Conservation (phyloP, 1,140 invertebrate genomes). For the Panulirus ornatus region DNA sequence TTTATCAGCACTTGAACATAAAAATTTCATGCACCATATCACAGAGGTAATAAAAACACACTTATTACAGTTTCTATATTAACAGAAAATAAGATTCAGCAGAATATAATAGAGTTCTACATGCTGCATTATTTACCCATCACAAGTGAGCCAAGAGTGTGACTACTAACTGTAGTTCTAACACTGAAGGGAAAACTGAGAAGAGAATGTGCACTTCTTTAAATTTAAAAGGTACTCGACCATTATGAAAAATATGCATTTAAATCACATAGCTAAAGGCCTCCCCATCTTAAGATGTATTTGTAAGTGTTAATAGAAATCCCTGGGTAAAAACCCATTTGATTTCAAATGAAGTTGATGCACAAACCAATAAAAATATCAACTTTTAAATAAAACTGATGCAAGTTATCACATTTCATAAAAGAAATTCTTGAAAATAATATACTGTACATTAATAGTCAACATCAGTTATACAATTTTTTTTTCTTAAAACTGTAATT, state of each 20-base stretch:
- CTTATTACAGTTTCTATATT: conserved; percentile 50
- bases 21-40: no score
- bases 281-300: conserved; percentile 30
- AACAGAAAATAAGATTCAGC: conserved; percentile 51
- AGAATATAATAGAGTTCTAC: conserved; percentile 19
- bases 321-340: conserved; percentile 19
- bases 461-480: no score
- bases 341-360: conserved; percentile 23
- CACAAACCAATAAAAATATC: conserved; percentile 26
- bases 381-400: not conserved
- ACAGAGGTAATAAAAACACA: conserved; percentile 34
- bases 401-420: not conserved
- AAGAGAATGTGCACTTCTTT: conserved; percentile 22
- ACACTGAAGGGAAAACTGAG: conserved; percentile 3
- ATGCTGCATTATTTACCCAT: conserved; percentile 37
- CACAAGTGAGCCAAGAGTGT: conserved; percentile 43
- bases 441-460: no score
- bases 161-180: conserved; percentile 30
- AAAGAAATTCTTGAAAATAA: not conserved
- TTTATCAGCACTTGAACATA: no score
- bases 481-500: no score
- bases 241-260: conserved; percentile 42
- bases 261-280: conserved; percentile 61
- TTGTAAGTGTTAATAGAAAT: conserved; percentile 16
- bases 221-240: conserved; percentile 39